Evolutionary conservation across 2,113 vertebrate species (phyloP), one percentile per base, ranked within the genome.

Genomic region (Catharus bicknelli): DNA sequence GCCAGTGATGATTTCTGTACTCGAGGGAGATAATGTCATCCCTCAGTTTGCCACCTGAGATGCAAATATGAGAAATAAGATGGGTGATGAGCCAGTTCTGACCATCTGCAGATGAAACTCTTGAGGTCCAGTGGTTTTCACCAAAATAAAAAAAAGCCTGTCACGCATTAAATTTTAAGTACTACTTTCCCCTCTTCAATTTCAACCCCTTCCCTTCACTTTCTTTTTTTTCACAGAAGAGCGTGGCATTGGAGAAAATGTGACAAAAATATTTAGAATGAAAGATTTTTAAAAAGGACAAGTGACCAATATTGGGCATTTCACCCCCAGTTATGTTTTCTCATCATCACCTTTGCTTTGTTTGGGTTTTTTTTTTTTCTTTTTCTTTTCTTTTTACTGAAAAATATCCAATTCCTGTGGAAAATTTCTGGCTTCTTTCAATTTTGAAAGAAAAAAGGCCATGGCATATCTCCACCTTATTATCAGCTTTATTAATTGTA

Each of bases 401-500:
- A 69, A 90, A 81, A n/a, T 32, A 40, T 10, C 12, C 2, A 19
- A 61, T 9, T 43, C 58, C 29, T 29, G 16, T 77, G 77, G 40
- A 53, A 93, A 88, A 75, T 38, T 66, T 70, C 38, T 69, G 11
- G 15, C 18, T 88, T 85, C 10, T 59, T 73, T 77, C n/a, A 55
- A n/a, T 59, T 67, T 58, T 57, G 54, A 90, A 59, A 64, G 62
- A 53, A 72, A 77, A 81, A 79, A 82, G 53, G 47, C 34, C 0
- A 0, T 51, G 42, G 32, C 30, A 36, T n/a, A 58, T 70, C 21
- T 90, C 27, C 13, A 57, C 53, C 82, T 79, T 51, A 66, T 82
- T 84, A 30, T 76, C 86, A 93, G 38, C 63, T 73, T 83, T 82
- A 90, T 89, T 92, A 92, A 92, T 87, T 87, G 47, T 22, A 68